Evolutionary conservation across 2,888 invertebrate genomes (phyloP), one percentile per base, ranked within the genome.

Genomic region (Macrophya alboannulata): DNA sequence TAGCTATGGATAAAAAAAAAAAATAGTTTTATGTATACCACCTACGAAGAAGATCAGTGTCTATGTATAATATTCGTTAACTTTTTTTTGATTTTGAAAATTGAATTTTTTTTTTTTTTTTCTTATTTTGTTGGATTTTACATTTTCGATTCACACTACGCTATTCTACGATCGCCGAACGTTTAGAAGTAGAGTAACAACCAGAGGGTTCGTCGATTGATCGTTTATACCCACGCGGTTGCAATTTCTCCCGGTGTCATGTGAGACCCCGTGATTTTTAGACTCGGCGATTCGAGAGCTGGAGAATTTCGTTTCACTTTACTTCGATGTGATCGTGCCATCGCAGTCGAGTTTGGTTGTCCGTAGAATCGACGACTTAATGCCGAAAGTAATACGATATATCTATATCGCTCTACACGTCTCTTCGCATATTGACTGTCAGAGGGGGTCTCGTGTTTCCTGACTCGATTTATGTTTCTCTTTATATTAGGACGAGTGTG

Each of bases 291-390:
- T 62, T 25, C 25, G n/a, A 55, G 8, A 55, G 5, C 55, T 55
- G 55, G 55, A 55, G 55, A 17, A n/a, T 62, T 62, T 25, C 62
- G 62, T 62, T 62, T 62, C 62, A 62, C 62, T 62, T 21, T 62
- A 25, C 62, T 25, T 31, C n/a, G 62, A 25, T 25, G 21, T 15
- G 48, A 48, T 43, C n/a, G 43, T 37, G 74, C 74, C 74, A 45
- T 74, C 74, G 74, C 74, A 74, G 74, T 45, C 45, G 74, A 43
- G 21, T 45, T 74, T 37, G 72, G 72, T 37, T 43, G 72, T 43
- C 72, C 72, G 43, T 43, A 37, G 72, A n/a, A 72, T 43, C 72
- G 72, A 72, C 72, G 72, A 72, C 72, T 72, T 62, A 62, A 62
- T 62, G 62, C 21, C 25, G 62, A n/a, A 15, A 62, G 62, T 62